These are phyloP conservation scores for Fopius arisanus DNA, from an alignment of 1,140 invertebrate species.

Conservation along the genomic window DNA sequence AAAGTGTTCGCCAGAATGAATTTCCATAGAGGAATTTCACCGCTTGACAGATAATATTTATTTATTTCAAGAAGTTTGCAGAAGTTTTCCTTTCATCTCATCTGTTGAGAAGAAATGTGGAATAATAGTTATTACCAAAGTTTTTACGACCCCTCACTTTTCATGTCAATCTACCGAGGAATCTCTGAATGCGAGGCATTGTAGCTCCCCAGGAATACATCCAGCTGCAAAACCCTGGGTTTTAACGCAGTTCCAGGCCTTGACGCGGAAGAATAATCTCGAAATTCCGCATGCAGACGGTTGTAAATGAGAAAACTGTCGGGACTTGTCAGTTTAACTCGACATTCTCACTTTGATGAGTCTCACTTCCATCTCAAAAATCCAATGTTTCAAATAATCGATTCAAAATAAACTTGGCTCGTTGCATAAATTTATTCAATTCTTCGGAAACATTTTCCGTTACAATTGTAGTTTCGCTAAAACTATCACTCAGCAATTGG, in stretches of 20 bases:
- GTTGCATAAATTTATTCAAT: not conserved
- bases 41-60: no score
- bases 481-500: not conserved
- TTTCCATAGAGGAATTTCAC: no score
- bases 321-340: conserved; percentile 43
- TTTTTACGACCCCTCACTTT: not conserved
- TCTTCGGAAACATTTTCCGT: not conserved
- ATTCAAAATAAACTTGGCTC: conserved; percentile 7
- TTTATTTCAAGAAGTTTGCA: no score
- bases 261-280: conserved; percentile 50
- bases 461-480: not conserved
- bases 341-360: not conserved
- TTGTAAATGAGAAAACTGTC: conserved; percentile 55
- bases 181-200: conserved; percentile 54
- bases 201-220: conserved; percentile 41
- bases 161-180: conserved; percentile 33
- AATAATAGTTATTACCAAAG: not conserved
- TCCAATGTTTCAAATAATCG: conserved; percentile 5
- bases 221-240: conserved; percentile 49
- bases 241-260: conserved; percentile 35
- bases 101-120: not conserved
- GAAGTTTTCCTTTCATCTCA: not conserved
- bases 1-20: no score
- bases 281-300: conserved; percentile 34
- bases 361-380: conserved; percentile 1